Evolutionary conservation across 2,888 invertebrate species (phyloP).

Genomic region (Pocota personata): DNA sequence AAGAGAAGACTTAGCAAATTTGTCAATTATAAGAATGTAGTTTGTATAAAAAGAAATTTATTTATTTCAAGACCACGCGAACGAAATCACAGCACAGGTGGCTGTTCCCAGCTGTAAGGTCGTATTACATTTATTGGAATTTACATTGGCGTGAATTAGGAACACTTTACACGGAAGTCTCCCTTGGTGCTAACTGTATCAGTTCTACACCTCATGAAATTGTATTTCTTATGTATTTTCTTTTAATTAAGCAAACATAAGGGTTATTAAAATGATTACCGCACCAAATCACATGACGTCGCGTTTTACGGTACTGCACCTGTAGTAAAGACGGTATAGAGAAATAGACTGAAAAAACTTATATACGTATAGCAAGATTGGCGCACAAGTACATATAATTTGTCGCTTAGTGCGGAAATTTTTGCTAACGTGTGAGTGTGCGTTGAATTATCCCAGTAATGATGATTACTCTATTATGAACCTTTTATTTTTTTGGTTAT

Average conservation of each 20-base stretch:
- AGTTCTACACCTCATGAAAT: conserved; percentile 15
- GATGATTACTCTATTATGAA: conserved; percentile 6
- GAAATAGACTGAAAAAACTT: not conserved
- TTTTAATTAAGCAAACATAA: conserved; percentile 46
- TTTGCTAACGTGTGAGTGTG: conserved; percentile 13
- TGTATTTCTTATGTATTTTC: conserved; percentile 3
- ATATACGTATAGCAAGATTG: not conserved
- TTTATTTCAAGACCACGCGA: conserved; percentile 41
- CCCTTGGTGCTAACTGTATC: conserved; percentile 48
- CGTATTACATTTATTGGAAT: conserved; percentile 37
- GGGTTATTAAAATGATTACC: conserved; percentile 54
- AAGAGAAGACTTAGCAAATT: conserved; percentile 24
- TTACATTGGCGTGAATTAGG: not conserved
- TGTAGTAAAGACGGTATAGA: not conserved
- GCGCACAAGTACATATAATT: not conserved
- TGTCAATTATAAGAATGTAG: not conserved
- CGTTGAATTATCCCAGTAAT: not conserved
- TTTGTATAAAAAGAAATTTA: not conserved
- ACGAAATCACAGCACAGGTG: conserved; percentile 16
- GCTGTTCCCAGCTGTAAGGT: conserved; percentile 39
- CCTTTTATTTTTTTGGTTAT: not conserved
- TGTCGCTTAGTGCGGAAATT: conserved; percentile 44
- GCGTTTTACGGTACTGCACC: conserved; percentile 35
- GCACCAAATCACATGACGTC: conserved; percentile 52
- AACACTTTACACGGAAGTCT: conserved; percentile 50